A percentile compares a stretch with the other conserved stretches of the same genome.
phyloP scores from a whole-genome alignment of 1,140 invertebrate species.

The Drosophila repleta region DNA sequence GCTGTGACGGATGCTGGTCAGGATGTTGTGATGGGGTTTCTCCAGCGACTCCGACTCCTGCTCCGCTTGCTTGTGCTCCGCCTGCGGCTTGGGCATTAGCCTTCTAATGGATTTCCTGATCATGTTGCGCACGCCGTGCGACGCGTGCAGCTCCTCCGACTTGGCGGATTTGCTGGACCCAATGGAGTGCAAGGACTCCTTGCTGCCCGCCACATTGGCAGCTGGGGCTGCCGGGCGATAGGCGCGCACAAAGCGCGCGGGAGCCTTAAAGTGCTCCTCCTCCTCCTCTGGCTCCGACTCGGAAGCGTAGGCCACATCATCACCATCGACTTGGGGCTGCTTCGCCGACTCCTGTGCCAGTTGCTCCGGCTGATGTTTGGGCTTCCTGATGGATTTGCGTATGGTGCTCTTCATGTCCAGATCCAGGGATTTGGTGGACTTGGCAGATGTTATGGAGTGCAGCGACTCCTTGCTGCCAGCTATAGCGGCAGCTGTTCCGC shows the following conservation, averaged over 20 bases:
- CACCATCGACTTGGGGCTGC: conserved; percentile 1
- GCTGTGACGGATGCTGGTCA: conserved; percentile 70
- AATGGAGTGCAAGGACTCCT: conserved; percentile 69
- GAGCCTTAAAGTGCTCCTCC: conserved; percentile 67
- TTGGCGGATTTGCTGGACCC: conserved; percentile 53
- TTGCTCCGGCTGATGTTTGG: not conserved
- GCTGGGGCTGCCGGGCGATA: conserved; percentile 57
- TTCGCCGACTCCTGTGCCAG: not conserved
- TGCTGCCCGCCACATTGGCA: conserved; percentile 50
- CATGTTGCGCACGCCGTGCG: conserved; percentile 58
- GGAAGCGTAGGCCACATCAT: conserved; percentile 77
- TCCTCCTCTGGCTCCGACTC: conserved; percentile 61
- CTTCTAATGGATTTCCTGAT: conserved; percentile 78
- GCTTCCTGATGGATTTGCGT: not conserved
- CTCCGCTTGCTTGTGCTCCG: conserved; percentile 2
- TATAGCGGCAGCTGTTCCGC: not conserved
- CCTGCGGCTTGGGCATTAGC: conserved; percentile 57
- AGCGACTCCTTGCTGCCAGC: not conserved
- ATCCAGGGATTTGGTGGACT: too few species aligned
- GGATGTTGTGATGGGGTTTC: conserved; percentile 42
- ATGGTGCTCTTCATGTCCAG: too few species aligned
- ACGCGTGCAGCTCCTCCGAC: conserved; percentile 2
- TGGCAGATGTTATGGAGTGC: too few species aligned
- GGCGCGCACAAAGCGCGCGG: conserved; percentile 72
- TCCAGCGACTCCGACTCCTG: conserved; percentile 20